Evolutionary conservation across 2,797 vertebrate genomes (phyloP).

Genomic region (Rhadinocentrus ornatus): DNA sequence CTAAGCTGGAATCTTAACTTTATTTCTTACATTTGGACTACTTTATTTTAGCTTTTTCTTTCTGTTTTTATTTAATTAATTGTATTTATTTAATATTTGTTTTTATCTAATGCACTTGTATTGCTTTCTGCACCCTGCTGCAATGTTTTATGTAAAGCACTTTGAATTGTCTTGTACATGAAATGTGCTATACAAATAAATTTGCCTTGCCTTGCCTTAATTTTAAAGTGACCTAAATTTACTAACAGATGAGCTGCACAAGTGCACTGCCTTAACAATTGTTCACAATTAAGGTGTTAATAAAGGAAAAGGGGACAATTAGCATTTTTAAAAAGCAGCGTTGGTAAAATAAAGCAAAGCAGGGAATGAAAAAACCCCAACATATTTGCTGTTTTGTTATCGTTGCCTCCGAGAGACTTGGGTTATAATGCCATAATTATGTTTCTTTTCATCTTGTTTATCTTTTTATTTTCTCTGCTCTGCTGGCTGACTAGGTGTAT

Average conservation of each 20-base stretch:
- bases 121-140: too few species aligned
- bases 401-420: not conserved
- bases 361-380: not conserved
- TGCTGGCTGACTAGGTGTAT: not conserved
- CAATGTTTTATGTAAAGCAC: too few species aligned
- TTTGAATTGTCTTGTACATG: too few species aligned
- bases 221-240: too few species aligned
- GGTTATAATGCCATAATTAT: slow-evolving; percentile 26
- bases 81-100: too few species aligned
- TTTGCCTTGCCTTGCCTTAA: too few species aligned
- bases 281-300: slow-evolving; percentile 14
- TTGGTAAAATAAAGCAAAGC: not conserved
- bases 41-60: too few species aligned
- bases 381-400: not conserved
- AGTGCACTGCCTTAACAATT: not conserved
- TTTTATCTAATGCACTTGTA: too few species aligned
- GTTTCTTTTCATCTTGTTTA: slow-evolving; percentile 19
- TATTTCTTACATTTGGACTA: too few species aligned
- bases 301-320: slow-evolving; percentile 2
- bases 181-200: too few species aligned
- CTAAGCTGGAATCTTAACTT: too few species aligned
- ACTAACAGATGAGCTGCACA: not conserved
- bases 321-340: slow-evolving; percentile 7
- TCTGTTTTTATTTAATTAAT: too few species aligned
- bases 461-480: slow-evolving; percentile 17